phyloP scores from a whole-genome alignment of 2,113 vertebrate species.

The Herpailurus yagouaroundi region DNA sequence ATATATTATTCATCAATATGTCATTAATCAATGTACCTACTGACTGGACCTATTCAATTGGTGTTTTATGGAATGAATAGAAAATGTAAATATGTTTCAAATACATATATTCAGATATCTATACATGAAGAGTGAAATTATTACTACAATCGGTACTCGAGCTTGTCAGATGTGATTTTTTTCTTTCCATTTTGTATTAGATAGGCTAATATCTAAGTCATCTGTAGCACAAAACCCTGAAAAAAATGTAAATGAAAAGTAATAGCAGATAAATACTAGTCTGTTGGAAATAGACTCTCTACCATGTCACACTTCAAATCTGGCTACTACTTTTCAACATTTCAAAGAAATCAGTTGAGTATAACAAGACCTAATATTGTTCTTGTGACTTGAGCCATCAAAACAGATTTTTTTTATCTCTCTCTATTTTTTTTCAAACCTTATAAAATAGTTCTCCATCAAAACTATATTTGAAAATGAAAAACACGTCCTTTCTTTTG shows the following conservation, averaged over 20 bases:
- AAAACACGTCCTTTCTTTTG: constrained; percentile 27
- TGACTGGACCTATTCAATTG: constrained; percentile 67
- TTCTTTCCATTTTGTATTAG: constrained; percentile 78
- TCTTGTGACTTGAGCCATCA: constrained; percentile 64
- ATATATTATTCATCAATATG: constrained; percentile 66
- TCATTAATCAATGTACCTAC: constrained; percentile 73
- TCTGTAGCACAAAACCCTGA: constrained; percentile 74
- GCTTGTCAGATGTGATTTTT: constrained; percentile 74
- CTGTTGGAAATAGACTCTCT: not conserved
- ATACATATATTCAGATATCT: constrained; percentile 77
- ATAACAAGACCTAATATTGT: constrained; percentile 40
- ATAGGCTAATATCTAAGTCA: constrained; percentile 77
- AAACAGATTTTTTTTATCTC: not conserved
- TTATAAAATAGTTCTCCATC: not conserved
- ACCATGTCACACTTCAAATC: constrained; percentile 66
- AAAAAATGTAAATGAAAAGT: constrained; percentile 77
- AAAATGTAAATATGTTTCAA: constrained; percentile 77
- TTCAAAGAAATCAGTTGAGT: constrained; percentile 58
- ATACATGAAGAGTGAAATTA: constrained; percentile 81
- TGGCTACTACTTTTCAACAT: constrained; percentile 59
- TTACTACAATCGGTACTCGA: constrained; percentile 70
- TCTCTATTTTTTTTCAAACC: constrained; percentile 19
- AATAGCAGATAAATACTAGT: constrained; percentile 62
- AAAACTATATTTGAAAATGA: constrained; percentile 55
- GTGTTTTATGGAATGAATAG: constrained; percentile 71